Conservation (phyloP, 2,888 invertebrate genomes). For the Saturnia japonica region DNA sequence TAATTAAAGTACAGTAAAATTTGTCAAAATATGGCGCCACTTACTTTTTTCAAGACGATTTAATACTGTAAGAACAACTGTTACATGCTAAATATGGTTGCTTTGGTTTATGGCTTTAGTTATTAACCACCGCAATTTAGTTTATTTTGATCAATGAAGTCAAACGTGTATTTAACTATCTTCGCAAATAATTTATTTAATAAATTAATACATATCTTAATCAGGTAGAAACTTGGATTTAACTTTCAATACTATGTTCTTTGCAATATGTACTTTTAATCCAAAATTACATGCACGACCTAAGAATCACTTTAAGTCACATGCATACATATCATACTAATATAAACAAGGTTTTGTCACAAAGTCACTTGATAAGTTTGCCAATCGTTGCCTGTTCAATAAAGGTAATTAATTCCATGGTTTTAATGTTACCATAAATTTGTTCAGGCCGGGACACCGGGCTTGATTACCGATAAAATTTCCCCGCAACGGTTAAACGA, state of each 20-base stretch:
- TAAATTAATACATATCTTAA: not conserved
- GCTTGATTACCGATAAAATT: conserved; percentile 65
- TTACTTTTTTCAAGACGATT: not conserved
- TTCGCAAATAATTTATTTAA: no score
- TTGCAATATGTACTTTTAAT: not conserved
- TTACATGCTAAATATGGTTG: not conserved
- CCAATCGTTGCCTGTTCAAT: conserved; percentile 34
- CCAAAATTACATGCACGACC: not conserved
- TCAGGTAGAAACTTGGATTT: not conserved
- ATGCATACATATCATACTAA: not conserved
- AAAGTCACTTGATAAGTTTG: not conserved
- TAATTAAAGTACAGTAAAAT: no score
- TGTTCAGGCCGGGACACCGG: conserved; percentile 47
- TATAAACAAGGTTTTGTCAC: not conserved
- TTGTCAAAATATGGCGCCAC: not conserved
- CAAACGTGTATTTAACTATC: no score
- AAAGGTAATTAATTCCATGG: conserved; percentile 49
- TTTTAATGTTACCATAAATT: conserved; percentile 62
- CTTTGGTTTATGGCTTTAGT: not conserved
- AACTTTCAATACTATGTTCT: not conserved
- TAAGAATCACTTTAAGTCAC: not conserved
- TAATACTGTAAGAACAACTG: not conserved
- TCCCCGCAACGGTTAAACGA: conserved; percentile 49
- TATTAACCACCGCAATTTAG: not conserved
- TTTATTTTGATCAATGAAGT: not conserved